Conservation (phyloP, 1,140 invertebrate species). For the Pogonognathellus flavescens region DNA sequence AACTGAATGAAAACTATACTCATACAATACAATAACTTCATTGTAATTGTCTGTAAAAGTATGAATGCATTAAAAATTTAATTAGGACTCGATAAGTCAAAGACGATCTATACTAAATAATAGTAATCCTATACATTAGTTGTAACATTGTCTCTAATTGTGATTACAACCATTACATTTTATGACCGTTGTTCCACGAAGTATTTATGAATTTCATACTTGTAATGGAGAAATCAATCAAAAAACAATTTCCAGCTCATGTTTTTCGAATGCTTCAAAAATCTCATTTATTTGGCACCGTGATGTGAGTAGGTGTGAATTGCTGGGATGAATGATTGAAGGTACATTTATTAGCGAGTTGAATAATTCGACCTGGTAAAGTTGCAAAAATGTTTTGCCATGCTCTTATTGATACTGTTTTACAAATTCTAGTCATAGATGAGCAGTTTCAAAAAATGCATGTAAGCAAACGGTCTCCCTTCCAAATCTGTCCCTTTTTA, state of each 20-base stretch:
- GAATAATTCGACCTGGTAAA: no score
- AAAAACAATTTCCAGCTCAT: not conserved
- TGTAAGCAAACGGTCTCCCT: no score
- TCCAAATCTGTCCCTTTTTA: not conserved
- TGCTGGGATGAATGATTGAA: no score
- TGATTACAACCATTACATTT: not conserved
- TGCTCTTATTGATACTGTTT: no score
- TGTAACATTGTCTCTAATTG: conserved; percentile 15
- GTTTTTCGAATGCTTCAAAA: no score
- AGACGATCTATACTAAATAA: not conserved
- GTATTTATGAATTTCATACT: not conserved
- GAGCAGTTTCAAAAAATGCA: no score
- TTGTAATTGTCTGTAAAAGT: not conserved
- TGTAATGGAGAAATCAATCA: not conserved
- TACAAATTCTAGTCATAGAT: no score
- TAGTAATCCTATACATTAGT: not conserved
- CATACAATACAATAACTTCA: conserved; percentile 29
- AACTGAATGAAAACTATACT: not conserved
- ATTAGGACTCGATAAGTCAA: conserved; percentile 7
- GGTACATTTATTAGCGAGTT: no score
- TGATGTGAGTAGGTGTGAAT: no score
- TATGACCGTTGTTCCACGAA: not conserved
- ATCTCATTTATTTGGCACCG: no score
- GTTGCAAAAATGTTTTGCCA: no score
- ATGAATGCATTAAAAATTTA: not conserved